phyloP scores from a whole-genome alignment of 2,797 vertebrate species.

The Cossypha dichroa region DNA sequence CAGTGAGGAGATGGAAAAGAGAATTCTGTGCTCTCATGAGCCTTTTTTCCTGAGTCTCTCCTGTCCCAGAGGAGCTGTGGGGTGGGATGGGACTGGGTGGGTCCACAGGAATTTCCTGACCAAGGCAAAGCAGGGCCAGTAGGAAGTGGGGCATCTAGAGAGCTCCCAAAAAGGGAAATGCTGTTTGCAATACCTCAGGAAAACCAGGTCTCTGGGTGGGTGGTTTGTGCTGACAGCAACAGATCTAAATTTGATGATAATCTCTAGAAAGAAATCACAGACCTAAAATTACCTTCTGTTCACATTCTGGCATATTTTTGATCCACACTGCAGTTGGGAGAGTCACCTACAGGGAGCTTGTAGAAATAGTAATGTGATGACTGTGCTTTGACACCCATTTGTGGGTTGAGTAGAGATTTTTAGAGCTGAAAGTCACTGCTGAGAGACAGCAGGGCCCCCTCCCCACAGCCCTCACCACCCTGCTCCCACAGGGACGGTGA shows the following conservation, averaged over 20 bases:
- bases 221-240: constrained; percentile 33
- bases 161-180: not conserved
- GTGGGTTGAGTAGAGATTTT: not conserved
- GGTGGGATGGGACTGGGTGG: not conserved
- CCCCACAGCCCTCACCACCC: no score
- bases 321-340: not conserved
- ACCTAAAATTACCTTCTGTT: constrained; percentile 9
- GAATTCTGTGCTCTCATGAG: not conserved
- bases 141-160: not conserved
- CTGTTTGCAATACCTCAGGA: not conserved
- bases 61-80: not conserved
- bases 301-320: not conserved
- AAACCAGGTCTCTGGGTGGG: constrained; percentile 2
- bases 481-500: not conserved
- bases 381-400: not conserved
- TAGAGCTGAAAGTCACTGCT: not conserved
- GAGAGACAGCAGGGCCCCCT: not conserved
- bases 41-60: not conserved
- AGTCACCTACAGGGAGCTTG: not conserved
- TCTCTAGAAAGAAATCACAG: constrained; percentile 4
- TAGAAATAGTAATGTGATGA: not conserved
- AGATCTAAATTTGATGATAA: not conserved
- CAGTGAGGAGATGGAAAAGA: not conserved
- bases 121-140: not conserved
- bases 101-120: not conserved